Evolutionary conservation across 2,888 invertebrate genomes (phyloP).

Genomic region (Lepidocyrtinus sp.): DNA sequence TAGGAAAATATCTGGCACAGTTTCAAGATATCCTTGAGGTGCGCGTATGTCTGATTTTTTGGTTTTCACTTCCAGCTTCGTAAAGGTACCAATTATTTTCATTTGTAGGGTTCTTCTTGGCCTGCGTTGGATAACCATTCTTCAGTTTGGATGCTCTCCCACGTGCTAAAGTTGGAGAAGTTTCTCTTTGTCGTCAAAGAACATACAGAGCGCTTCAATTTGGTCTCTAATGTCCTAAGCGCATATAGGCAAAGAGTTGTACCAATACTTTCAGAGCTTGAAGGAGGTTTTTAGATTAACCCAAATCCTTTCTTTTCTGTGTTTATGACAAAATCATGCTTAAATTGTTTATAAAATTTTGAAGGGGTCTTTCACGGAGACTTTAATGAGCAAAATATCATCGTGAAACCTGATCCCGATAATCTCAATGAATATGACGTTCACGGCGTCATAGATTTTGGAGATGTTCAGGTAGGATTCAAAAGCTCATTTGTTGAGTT

Average conservation of each 20-base stretch:
- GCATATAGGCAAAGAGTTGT: slow-evolving; percentile 18
- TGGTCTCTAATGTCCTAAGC: slow-evolving; percentile 21
- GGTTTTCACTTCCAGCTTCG: too few relatives aligned
- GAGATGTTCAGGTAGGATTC: slow-evolving; percentile 85
- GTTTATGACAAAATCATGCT: too few relatives aligned
- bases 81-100: not conserved
- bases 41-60: not conserved
- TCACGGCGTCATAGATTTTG: slow-evolving; percentile 87
- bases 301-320: too few relatives aligned
- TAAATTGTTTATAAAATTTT: not conserved
- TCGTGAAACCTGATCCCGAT: slow-evolving; percentile 74
- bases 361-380: slow-evolving; percentile 87
- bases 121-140: slow-evolving; percentile 79
- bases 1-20: slow-evolving; percentile 82
- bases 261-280: not conserved
- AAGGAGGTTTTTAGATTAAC: too few relatives aligned
- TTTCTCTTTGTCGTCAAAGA: slow-evolving; percentile 82
- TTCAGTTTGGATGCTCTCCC: slow-evolving; percentile 84
- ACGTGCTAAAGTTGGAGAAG: slow-evolving; percentile 80
- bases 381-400: slow-evolving; percentile 90
- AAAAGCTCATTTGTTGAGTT: too few relatives aligned
- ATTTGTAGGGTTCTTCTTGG: slow-evolving; percentile 80
- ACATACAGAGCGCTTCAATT: slow-evolving; percentile 69
- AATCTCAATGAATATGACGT: slow-evolving; percentile 77
- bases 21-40: slow-evolving; percentile 71